Evolutionary conservation across 2,888 invertebrate genomes (phyloP), one percentile per base, ranked within the genome.

Genomic region (Strigamia crassipes): DNA sequence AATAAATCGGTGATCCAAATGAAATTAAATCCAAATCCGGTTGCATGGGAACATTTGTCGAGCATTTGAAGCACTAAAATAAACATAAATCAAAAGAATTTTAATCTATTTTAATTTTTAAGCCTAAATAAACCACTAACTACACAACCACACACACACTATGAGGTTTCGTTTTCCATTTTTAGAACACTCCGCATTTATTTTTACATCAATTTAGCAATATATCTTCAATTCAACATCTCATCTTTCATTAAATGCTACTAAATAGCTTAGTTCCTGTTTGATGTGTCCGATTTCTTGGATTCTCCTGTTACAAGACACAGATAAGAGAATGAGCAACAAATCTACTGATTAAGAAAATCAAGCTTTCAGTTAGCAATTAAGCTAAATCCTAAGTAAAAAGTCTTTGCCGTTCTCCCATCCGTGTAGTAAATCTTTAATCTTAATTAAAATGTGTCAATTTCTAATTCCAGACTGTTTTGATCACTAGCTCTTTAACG

Each of bases 381-480:
- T 42, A 6, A 6, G 10, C 42, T 6, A 8, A 41, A 41, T 8
- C 41, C 41, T 10, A 10, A 42, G 2, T 42, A 42, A 42, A 42
- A 42, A 42, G 42, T 10, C 42, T 15, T 42, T 42, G 4, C 10
- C 2, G 6, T 34, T 12, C 42, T 6, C 10, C 12, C 42, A 42
- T 42, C 1, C 51, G 15, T 1, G 15, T n/a, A 51, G 51, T 51
- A 51, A 51, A 51, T 51, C 51, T 51, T n/a, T 51, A 51, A 51
- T 51, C 51, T 51, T 51, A 51, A 51, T 51, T 51, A 51, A 51
- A 51, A 51, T 51, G 51, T 51, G 51, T 51, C 51, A 51, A 51
- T 51, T 51, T 51, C 51, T 51, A 51, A 51, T 51, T 51, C 51
- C 51, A 51, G 15, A 51, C 51, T 51, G 51, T 51, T 51, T 51